These are phyloP conservation scores for Atta colombica DNA, from an alignment of 1,140 invertebrate genomes.

Conservation along the genomic window DNA sequence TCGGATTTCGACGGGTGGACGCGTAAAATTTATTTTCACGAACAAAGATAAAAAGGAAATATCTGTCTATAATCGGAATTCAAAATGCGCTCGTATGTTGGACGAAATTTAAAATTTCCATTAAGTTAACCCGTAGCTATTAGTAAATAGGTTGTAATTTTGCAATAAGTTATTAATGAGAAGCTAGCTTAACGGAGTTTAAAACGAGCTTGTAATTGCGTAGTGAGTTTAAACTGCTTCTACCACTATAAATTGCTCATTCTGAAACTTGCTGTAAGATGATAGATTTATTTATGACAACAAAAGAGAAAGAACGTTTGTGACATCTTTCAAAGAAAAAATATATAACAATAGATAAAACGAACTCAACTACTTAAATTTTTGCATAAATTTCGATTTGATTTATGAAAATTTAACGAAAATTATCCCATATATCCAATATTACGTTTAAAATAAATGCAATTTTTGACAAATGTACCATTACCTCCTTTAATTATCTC, in stretches of 20 bases:
- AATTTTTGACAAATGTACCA: conserved; percentile 31
- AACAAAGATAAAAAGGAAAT: background rate
- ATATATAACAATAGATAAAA: background rate
- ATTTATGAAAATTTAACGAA: background rate
- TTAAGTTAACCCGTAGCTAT: background rate
- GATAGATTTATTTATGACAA: conserved; percentile 13
- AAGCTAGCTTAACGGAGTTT: background rate
- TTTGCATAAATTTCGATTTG: background rate
- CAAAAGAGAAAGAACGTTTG: background rate
- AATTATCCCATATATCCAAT: background rate
- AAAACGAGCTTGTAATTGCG: conserved; percentile 30
- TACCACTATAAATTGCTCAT: background rate
- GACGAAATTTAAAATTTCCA: background rate
- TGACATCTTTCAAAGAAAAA: background rate
- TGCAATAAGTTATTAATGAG: conserved; percentile 29
- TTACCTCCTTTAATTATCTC: conserved; percentile 26
- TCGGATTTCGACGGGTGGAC: background rate
- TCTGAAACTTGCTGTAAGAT: background rate
- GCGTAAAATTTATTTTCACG: background rate
- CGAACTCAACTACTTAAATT: conserved; percentile 1
- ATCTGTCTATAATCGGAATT: background rate
- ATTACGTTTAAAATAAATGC: conserved; percentile 7
- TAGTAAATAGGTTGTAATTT: conserved; percentile 20
- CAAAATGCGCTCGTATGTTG: background rate
- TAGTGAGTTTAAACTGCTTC: conserved; percentile 2